Percentiles rank a stretch among this genome's conserved stretches.
phyloP scores from a whole-genome alignment of 2,113 vertebrate genomes.

The Microcebus lehilahytsara region DNA sequence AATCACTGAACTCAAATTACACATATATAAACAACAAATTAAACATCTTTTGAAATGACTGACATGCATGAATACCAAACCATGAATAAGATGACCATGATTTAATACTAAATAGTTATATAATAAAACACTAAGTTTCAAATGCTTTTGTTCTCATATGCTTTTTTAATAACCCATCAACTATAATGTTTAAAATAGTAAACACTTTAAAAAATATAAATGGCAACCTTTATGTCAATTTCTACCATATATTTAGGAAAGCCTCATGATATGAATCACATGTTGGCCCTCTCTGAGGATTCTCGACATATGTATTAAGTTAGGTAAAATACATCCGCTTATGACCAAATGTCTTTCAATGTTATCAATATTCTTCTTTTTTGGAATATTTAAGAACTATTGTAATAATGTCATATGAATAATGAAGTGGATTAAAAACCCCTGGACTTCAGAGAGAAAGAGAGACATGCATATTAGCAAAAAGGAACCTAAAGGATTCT shows the following conservation, averaged over 20 bases:
- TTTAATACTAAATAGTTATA: conserved; percentile 11
- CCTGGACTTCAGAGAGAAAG: background rate
- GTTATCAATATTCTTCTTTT: conserved; percentile 7
- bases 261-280: conserved; percentile 37
- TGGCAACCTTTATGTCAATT: conserved; percentile 9
- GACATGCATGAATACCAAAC: conserved; percentile 17
- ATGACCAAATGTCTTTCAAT: conserved; percentile 3
- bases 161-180: conserved; percentile 28
- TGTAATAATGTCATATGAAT: conserved; percentile 11
- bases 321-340: conserved; percentile 25
- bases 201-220: conserved; percentile 24
- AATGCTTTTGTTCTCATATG: conserved; percentile 15
- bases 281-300: background rate
- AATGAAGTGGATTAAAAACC: background rate
- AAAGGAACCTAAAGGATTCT: background rate
- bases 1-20: conserved; percentile 40
- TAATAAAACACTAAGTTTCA: background rate
- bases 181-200: conserved; percentile 38
- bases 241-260: conserved; percentile 36
- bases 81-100: conserved; percentile 1
- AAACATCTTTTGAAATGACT: conserved; percentile 34
- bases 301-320: background rate
- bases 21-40: background rate
- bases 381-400: conserved; percentile 1
- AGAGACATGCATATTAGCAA: background rate